Conservation (phyloP, 2,888 invertebrate genomes). For the Julus scandinavius region DNA sequence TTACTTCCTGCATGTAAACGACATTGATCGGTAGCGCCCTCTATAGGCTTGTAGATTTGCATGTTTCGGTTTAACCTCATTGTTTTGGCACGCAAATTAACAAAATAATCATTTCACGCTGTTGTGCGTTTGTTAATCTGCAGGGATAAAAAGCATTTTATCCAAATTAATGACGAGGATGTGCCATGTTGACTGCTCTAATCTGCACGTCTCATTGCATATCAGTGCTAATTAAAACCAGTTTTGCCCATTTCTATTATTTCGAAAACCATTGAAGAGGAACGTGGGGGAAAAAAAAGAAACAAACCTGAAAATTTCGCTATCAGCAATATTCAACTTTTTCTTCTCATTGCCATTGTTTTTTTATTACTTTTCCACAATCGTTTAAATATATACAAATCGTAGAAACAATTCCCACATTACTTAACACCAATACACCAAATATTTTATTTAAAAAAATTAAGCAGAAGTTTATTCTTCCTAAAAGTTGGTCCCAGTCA, state of each 20-base stretch:
- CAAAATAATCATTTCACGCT: constrained; percentile 33
- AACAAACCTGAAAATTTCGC: background rate
- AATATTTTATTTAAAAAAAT: too few species aligned
- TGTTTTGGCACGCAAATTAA: constrained; percentile 33
- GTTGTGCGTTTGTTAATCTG: constrained; percentile 17
- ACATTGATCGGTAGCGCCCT: background rate
- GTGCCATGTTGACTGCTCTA: constrained; percentile 26
- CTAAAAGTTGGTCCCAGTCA: too few species aligned
- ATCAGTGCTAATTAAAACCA: constrained; percentile 25
- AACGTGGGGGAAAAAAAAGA: background rate
- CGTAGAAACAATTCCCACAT: too few species aligned
- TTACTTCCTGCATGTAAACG: too few species aligned
- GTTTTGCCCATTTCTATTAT: constrained; percentile 4
- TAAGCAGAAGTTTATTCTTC: too few species aligned
- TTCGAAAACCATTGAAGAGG: background rate
- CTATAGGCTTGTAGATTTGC: background rate
- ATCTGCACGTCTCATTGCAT: constrained; percentile 33
- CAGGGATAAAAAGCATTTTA: constrained; percentile 13
- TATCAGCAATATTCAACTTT: background rate
- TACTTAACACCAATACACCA: too few species aligned
- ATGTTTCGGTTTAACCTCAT: constrained; percentile 1
- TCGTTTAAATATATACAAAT: too few species aligned
- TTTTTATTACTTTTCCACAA: too few species aligned
- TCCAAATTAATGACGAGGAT: constrained; percentile 33
- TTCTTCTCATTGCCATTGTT: too few species aligned